Evolutionary conservation across 1,140 invertebrate species (phyloP).

Genomic region (Euura lappo): DNA sequence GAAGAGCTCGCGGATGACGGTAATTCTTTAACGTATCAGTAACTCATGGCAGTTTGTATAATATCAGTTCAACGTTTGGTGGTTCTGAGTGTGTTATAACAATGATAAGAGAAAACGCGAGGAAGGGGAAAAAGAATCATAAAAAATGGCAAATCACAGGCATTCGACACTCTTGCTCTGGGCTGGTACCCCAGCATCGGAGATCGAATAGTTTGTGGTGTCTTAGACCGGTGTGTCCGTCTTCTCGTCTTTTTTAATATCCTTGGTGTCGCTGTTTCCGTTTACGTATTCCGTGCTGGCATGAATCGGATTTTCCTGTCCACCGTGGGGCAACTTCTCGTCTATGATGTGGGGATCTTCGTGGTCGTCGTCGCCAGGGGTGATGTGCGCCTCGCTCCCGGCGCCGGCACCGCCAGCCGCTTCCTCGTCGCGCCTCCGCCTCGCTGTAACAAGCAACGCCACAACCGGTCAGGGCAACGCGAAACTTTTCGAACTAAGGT

Average conservation of each 20-base stretch:
- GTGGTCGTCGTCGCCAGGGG: constrained; percentile 54
- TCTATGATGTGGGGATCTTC: constrained; percentile 56
- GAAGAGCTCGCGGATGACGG: too few species aligned
- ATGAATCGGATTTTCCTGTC: constrained; percentile 58
- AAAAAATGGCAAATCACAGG: background rate
- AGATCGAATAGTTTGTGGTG: background rate
- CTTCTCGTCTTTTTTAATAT: constrained; percentile 55
- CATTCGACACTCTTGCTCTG: background rate
- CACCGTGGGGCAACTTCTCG: constrained; percentile 55
- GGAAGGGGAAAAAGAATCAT: background rate
- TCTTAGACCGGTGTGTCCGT: constrained; percentile 59
- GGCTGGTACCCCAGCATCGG: background rate
- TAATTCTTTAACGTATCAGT: too few species aligned
- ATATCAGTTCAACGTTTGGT: too few species aligned
- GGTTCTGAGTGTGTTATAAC: background rate
- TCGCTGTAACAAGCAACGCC: constrained; percentile 63
- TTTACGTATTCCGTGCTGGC: constrained; percentile 59
- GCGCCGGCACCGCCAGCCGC: constrained; percentile 54
- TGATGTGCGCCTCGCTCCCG: constrained; percentile 59
- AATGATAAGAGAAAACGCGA: background rate
- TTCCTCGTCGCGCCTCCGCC: constrained; percentile 59
- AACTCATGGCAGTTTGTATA: too few species aligned
- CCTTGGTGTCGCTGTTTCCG: constrained; percentile 53
- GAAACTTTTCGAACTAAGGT: background rate
- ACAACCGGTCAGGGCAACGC: constrained; percentile 61